Percentiles rank a stretch among this genome's conserved stretches.
Evolutionary conservation across 2,797 vertebrate genomes (phyloP).

Genomic region (Babyrousa celebensis): DNA sequence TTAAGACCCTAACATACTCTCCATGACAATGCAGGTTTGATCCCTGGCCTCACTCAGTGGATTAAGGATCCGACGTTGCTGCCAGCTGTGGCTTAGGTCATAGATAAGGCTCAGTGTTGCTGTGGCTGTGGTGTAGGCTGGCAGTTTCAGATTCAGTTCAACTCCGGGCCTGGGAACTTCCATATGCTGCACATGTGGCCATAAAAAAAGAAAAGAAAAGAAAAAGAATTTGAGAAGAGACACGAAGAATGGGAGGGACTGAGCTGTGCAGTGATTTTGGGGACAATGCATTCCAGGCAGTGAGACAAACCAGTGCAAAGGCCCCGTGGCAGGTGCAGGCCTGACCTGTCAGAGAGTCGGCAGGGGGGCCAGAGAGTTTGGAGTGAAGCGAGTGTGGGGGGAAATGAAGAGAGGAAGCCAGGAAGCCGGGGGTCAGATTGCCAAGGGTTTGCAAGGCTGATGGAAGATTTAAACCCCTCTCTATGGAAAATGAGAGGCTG

Average conservation of each 20-base stretch:
- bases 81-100: no score
- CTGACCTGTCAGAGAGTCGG: no score
- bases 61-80: no score
- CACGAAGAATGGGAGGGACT: neutral
- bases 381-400: neutral
- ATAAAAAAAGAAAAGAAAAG: no score
- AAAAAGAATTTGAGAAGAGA: neutral
- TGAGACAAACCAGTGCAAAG: neutral
- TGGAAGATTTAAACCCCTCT: neutral
- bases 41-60: no score
- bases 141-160: no score
- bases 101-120: no score
- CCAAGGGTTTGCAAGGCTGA: accelerated
- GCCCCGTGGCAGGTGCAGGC: neutral
- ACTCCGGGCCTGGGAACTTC: no score
- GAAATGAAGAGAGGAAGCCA: neutral
- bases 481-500: neutral
- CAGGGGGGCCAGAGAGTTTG: neutral
- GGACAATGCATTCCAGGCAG: neutral
- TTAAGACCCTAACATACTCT: no score
- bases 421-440: neutral
- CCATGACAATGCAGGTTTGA: no score
- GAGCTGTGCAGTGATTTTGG: neutral
- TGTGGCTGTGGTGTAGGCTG: no score
- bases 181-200: no score